These are phyloP conservation scores for Epinephelus malabaricus DNA, from an alignment of 2,797 vertebrate genomes.

Conservation along the genomic window DNA sequence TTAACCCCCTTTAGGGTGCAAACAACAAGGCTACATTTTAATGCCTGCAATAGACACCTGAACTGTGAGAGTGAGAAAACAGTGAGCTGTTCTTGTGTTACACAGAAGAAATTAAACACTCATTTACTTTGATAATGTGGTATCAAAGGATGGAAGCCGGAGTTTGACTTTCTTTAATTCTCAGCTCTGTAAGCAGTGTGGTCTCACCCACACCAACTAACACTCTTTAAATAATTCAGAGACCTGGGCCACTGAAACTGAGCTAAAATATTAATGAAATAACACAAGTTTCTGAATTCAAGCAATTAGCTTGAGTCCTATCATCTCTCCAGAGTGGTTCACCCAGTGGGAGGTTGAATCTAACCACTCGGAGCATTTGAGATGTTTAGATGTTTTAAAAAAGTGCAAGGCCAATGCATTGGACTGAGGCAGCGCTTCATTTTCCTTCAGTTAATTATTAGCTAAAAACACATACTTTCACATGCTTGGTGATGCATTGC, in stretches of 20 bases:
- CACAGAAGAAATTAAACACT: conserved; percentile 29
- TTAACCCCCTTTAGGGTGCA: conserved; percentile 13
- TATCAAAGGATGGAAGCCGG: conserved; percentile 25
- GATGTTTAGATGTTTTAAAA: conserved; percentile 29
- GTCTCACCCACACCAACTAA: conserved; percentile 58
- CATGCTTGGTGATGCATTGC: not conserved
- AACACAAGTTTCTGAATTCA: conserved; percentile 74
- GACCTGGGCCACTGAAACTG: conserved; percentile 61
- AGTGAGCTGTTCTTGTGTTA: not conserved
- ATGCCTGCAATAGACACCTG: conserved; percentile 8
- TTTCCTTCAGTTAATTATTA: conserved; percentile 21
- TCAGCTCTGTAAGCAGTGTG: conserved; percentile 28
- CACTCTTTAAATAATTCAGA: conserved; percentile 79
- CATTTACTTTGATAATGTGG: conserved; percentile 36
- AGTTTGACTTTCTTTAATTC: conserved; percentile 27
- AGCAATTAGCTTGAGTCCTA: conserved; percentile 72
- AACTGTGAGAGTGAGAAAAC: conserved; percentile 10
- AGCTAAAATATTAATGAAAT: conserved; percentile 83
- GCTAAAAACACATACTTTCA: not conserved
- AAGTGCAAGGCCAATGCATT: not conserved
- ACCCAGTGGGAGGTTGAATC: conserved; percentile 23
- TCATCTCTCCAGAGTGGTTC: conserved; percentile 46
- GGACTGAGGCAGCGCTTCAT: not conserved
- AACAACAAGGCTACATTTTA: conserved; percentile 20
- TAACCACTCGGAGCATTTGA: conserved; percentile 20